A percentile compares a stretch with the other conserved stretches of the same genome.
Conservation (phyloP, 2,797 vertebrate species). For the Acropternis orthonyx region DNA sequence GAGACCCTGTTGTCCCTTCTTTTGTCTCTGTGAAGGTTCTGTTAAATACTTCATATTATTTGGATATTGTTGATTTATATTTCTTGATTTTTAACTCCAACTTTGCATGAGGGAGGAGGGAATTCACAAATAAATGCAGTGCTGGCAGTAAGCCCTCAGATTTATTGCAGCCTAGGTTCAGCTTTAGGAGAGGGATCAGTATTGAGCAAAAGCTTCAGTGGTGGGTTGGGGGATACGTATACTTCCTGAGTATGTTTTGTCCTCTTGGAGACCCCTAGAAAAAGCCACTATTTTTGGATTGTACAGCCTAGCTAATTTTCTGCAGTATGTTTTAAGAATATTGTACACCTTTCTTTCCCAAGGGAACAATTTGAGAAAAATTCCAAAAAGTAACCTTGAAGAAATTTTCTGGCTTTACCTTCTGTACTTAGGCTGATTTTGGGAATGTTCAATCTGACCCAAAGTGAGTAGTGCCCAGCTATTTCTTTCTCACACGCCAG, state of each 20-base stretch:
- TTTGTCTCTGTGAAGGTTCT: background rate
- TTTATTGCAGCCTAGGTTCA: background rate
- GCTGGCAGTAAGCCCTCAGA: background rate
- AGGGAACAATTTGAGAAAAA: background rate
- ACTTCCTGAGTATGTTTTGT: background rate
- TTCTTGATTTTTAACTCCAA: background rate
- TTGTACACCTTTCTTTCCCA: background rate
- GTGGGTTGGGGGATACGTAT: fast-evolving
- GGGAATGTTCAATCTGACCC: background rate
- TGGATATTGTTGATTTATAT: background rate
- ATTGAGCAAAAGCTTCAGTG: background rate
- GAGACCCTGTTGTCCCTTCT: background rate
- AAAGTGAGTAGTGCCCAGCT: background rate
- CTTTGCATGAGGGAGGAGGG: background rate
- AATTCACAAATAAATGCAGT: background rate
- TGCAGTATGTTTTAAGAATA: background rate
- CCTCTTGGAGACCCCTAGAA: background rate
- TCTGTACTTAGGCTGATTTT: background rate
- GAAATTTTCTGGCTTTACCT: background rate
- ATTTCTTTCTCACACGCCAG: background rate
- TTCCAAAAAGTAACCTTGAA: background rate
- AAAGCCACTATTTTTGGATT: background rate
- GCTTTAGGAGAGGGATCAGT: background rate
- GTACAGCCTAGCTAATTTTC: background rate
- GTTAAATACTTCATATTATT: background rate